Evolutionary conservation across 2,888 invertebrate species (phyloP).

Genomic region (Aproaerema taeniolella): DNA sequence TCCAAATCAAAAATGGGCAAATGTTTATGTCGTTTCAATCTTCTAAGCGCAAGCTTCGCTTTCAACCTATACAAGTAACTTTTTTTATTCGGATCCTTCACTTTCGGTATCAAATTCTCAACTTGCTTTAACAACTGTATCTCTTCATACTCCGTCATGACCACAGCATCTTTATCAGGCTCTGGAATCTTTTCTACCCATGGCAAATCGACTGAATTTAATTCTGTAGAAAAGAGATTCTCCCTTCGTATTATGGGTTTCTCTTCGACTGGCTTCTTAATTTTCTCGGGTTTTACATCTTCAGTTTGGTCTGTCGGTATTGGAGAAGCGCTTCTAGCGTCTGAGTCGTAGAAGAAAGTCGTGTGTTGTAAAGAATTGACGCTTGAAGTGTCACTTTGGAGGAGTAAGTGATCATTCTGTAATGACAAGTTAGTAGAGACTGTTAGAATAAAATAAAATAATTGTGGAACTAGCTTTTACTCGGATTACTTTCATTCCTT

Average conservation of each 20-base stretch:
- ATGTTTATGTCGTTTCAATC: conserved; percentile 61
- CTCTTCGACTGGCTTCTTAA: conserved; percentile 32
- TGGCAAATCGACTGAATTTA: conserved; percentile 50
- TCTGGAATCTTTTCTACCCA: conserved; percentile 43
- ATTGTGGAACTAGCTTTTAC: no score
- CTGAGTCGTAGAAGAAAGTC: conserved; percentile 47
- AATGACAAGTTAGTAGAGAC: no score
- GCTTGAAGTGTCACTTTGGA: conserved; percentile 60
- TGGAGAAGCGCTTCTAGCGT: conserved; percentile 44
- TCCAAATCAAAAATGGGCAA: conserved; percentile 64
- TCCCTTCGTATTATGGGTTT: conserved; percentile 34
- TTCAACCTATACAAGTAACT: conserved; percentile 41
- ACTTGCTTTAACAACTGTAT: conserved; percentile 61
- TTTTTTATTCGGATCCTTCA: conserved; percentile 43
- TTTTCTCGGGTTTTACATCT: conserved; percentile 20
- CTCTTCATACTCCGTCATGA: conserved; percentile 61
- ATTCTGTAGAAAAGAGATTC: conserved; percentile 47
- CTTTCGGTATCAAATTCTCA: conserved; percentile 48
- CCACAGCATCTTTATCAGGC: conserved; percentile 35
- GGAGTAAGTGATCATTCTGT: not conserved
- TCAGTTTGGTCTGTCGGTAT: not conserved
- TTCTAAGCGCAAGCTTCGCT: conserved; percentile 54
- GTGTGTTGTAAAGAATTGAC: conserved; percentile 45
- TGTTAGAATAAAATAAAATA: no score
- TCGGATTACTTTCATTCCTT: no score